Evolutionary conservation across 2,888 invertebrate genomes (phyloP), one percentile per base, ranked within the genome.

Genomic region (Tipula unca): DNA sequence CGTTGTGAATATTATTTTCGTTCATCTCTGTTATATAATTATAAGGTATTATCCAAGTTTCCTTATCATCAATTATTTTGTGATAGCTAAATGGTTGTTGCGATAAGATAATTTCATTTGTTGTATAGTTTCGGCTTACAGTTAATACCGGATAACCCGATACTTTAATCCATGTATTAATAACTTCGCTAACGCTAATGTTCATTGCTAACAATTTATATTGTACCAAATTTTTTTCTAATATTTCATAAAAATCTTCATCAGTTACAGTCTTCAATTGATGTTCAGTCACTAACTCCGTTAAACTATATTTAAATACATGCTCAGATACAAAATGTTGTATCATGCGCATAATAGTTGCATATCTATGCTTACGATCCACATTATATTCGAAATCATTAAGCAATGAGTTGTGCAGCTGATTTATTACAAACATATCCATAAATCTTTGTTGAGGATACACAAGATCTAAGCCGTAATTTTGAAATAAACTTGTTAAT

Each of bases 301-400:
- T 94, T 32, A 95, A 91, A 1, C 94, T 95, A 29, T 91, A 91
- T 87, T 93, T 93, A 89, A 95, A 95, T 0, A 94, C 93, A 20
- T 92, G 91, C 29, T 94, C 94, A 0, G 95, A 95, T 0, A 96
- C 91, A 88, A 96, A 95, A 89, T 95, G 93, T 88, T 95, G 94
- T 94, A 97, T 94, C 97, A 97, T 97, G n/a, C 96, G 91, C 84
- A 94, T 91, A 87, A 98, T 97, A 85, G 94, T 93, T 1, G 98
- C 97, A 88, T 95, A 94, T 13, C 96, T 93, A 0, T 95, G 95
- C 88, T 97, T 95, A 86, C 96, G 95, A 89, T 97, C 96, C 0
- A 96, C 95, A 0, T 94, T 93, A 69, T 94, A 93, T 69, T 95
- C 91, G 0, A 95, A 95, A 88, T 97, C 97, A 32, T 94, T 89